phyloP scores from a whole-genome alignment of 2,797 vertebrate genomes.

The Sparus aurata region DNA sequence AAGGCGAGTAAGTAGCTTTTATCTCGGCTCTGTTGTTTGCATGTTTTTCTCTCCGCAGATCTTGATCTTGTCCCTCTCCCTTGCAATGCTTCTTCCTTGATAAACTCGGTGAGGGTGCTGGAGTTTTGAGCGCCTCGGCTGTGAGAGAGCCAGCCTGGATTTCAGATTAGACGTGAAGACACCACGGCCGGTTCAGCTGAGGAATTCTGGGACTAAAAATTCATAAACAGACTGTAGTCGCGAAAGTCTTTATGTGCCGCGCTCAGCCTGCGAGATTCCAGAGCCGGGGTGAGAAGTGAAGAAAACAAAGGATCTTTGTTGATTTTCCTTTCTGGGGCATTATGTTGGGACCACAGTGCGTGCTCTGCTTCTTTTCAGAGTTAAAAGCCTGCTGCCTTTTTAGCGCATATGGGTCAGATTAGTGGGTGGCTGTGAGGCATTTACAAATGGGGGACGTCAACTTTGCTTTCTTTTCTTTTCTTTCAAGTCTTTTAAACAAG shows the following conservation, averaged over 20 bases:
- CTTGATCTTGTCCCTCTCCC: constrained; percentile 26
- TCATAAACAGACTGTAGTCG: constrained; percentile 69
- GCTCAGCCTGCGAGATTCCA: constrained; percentile 64
- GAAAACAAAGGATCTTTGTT: constrained; percentile 79
- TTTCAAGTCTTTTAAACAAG: neutral
- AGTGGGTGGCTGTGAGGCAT: constrained; percentile 69
- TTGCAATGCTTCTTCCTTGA: constrained; percentile 50
- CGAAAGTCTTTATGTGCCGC: constrained; percentile 57
- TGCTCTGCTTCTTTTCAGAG: constrained; percentile 59
- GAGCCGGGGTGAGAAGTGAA: constrained; percentile 56
- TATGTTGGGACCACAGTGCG: constrained; percentile 56
- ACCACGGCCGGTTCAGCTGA: constrained; percentile 49
- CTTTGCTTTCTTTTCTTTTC: constrained; percentile 26
- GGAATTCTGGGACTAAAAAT: constrained; percentile 69
- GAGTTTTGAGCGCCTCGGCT: constrained; percentile 44
- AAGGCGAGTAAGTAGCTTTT: constrained; percentile 78
- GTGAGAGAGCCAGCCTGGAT: constrained; percentile 55
- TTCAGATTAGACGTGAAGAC: constrained; percentile 59
- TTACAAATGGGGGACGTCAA: constrained; percentile 41
- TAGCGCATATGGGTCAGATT: constrained; percentile 80
- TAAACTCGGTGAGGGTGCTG: constrained; percentile 57
- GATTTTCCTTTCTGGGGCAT: constrained; percentile 66
- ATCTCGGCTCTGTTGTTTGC: constrained; percentile 64
- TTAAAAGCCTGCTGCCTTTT: constrained; percentile 66
- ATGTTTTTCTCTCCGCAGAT: constrained; percentile 63